Evolutionary conservation across 2,113 vertebrate species (phyloP).

Genomic region (Prochilodus magdalenae): DNA sequence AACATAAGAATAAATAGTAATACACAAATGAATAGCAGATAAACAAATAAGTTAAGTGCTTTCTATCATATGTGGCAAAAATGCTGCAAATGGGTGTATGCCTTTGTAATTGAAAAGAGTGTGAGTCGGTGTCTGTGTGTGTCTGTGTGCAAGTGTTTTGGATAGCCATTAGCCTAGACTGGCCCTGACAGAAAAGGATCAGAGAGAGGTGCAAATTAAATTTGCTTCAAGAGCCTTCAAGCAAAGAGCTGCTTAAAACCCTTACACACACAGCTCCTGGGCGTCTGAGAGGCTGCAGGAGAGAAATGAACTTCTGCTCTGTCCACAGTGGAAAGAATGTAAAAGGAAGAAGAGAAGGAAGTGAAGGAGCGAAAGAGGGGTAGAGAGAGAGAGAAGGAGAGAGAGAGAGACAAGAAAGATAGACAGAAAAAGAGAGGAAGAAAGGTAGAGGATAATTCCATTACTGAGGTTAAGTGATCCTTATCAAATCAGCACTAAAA

Average conservation of each 20-base stretch:
- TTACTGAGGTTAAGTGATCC: conserved; percentile 3
- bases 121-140: neutral
- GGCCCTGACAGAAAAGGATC: conserved; percentile 90
- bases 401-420: neutral
- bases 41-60: neutral
- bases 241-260: conserved; percentile 90
- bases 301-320: conserved; percentile 13
- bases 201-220: conserved; percentile 96
- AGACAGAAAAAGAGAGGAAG: neutral
- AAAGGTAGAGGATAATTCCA: too few relatives aligned
- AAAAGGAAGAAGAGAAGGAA: neutral
- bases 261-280: conserved; percentile 1
- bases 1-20: neutral
- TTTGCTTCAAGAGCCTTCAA: conserved; percentile 95
- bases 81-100: neutral
- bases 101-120: neutral
- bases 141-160: conserved; percentile 43
- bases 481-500: conserved; percentile 26
- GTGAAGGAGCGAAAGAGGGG: neutral
- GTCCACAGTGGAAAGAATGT: conserved; percentile 21
- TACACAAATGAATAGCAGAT: neutral
- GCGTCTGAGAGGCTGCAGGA: conserved; percentile 31
- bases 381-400: neutral
- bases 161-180: conserved; percentile 87
- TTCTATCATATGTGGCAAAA: neutral